Base-by-base conservation (phyloP, 2,888 invertebrate genomes). In the Phytoseiulus persimilis region DNA sequence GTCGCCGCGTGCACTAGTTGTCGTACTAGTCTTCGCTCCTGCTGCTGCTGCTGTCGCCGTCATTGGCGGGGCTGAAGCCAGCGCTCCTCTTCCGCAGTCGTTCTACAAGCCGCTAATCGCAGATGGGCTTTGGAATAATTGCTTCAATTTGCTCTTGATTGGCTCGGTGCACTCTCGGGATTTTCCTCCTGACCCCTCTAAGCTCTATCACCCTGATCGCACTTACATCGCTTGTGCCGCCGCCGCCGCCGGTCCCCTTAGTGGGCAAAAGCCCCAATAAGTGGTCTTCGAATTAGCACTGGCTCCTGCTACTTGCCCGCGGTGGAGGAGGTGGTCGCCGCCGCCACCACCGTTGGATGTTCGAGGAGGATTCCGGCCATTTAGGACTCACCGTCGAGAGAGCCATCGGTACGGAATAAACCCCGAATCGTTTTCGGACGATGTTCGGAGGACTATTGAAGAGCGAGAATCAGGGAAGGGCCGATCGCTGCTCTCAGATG, bases 131-230 rank as follows among this genome's bases (percentile, higher is more conserved):
- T 87, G 32, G 87, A 87, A 87, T 87, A 87, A 87, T 87, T 87
- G 87, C 39, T 87, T 45, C 87, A 87, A 87, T 87, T 87, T 87
- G 87, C 33, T 87, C 87, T 87, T 87, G 87, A 87, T 87, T 87
- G 87, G 65, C 65, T 65, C 65, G 65, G 65, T 65, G 65, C 65
- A 65, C 65, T 65, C 65, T 65, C 65, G 65, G 65, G 65, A 65
- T 65, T 65, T 65, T 65, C 65, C 65, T 65, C 65, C 18, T 18
- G 65, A 65, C 65, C 65, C 65, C 65, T 65, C 65, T 65, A 65
- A 65, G 65, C 65, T 65, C 65, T 65, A 65, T 65, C 65, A 65
- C 65, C 65, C 65, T 65, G 65, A 65, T 65, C 65, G 65, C 65
- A 65, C 65, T 65, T 65, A 65, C 65, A 65, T 65, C 65, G 65